These are phyloP conservation scores for Drosophila melanogaster DNA, from an alignment of 1,140 invertebrate genomes.

Conservation along the genomic window Release_6_plus_ISO1_MT NT_033779.5:20837001-20837500, in stretches of 20 bases:
- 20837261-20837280: slow-evolving; percentile 44
- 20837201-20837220: slow-evolving; percentile 86
- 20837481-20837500: slow-evolving; percentile 86
- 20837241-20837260: slow-evolving; percentile 76
- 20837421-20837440: slow-evolving; percentile 84
- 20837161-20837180: slow-evolving; percentile 81
- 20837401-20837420: slow-evolving; percentile 89
- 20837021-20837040: not conserved
- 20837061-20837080: slow-evolving; percentile 84
- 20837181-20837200: slow-evolving; percentile 85
- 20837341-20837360: slow-evolving; percentile 15
- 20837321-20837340: slow-evolving; percentile 69
- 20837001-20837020: slow-evolving; percentile 86
- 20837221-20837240: slow-evolving; percentile 85
- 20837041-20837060: too few species aligned
- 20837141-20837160: slow-evolving; percentile 47
- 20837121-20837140: slow-evolving; percentile 86
- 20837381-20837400: slow-evolving; percentile 63
- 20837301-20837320: slow-evolving; percentile 85
- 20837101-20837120: slow-evolving; percentile 87
- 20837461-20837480: slow-evolving; percentile 86
- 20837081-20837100: slow-evolving; percentile 84
- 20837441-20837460: slow-evolving; percentile 45
- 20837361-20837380: not conserved
- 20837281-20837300: slow-evolving; percentile 44